Evolutionary conservation across 2,113 vertebrate genomes (phyloP), one percentile per base, ranked within the genome.

Genomic region (Pipra filicauda): DNA sequence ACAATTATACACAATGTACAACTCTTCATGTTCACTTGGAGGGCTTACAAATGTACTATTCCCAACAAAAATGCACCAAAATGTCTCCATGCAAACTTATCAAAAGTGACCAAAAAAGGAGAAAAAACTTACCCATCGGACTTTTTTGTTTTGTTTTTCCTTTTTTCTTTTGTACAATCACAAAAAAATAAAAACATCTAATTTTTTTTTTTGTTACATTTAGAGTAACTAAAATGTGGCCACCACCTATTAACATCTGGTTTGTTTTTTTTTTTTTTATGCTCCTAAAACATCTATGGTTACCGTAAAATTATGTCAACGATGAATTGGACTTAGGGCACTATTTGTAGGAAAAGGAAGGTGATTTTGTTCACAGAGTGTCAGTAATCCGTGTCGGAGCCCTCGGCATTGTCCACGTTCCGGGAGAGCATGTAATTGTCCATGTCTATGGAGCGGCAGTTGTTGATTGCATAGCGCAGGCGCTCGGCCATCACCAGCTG

Each of bases 1-100:
- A 99, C 98, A 99, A 99, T 99, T 99, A 99, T 99, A 99, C 99
- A 99, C 98, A 99, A 99, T 99, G 98, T 99, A 99, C 99, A 99
- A 98, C 97, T 98, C 96, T 97, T 97, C 92, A 96, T 98, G 96
- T 98, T 96, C 97, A 97, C 97, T 96, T 96, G 94, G 96, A 95
- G 88, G 85, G 97, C 96, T 97, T 96, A 98, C 98, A 98, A 99
- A 98, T 98, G 98, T 98, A 98, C 97, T 98, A 97, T 98, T 98
- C 95, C 97, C 98, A 98, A 98, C 97, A 97, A 97, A 97, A 98
- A 98, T 96, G 97, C 98, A 98, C 97, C 94, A 97, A 98, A 98
- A 98, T 97, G 95, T 94, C 98, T 98, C 98, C 99, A 99, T 99
- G 98, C 99, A 99, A 98, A 98, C 98, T 98, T 98, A 98, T 95